Conservation (phyloP, 1,140 invertebrate genomes). For the Drosophila tropicalis region DNA sequence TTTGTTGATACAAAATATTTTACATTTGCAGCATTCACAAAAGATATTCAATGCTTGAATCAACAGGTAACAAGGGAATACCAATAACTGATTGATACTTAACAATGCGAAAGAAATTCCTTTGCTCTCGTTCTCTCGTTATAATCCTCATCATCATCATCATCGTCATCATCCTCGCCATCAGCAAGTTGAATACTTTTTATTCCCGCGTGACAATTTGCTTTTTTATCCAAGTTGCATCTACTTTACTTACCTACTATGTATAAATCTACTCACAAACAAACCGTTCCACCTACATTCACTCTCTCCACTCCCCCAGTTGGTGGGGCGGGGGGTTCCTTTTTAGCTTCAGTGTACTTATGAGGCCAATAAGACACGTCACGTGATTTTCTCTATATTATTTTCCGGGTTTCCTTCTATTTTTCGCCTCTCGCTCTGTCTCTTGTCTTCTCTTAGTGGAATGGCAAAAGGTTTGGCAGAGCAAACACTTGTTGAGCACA, state of each 20-base stretch:
- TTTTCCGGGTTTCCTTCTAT: slow-evolving; percentile 21
- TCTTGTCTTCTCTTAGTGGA: slow-evolving; percentile 39
- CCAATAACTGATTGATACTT: slow-evolving; percentile 53
- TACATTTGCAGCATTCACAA: not conserved
- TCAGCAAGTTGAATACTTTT: slow-evolving; percentile 49
- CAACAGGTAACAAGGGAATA: slow-evolving; percentile 51
- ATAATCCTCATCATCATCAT: not conserved
- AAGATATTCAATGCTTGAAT: not conserved
- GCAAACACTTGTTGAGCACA: slow-evolving; percentile 80
- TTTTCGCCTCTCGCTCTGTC: slow-evolving; percentile 2
- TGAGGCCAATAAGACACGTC: slow-evolving; percentile 80
- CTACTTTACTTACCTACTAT: slow-evolving; percentile 17
- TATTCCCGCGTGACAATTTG: slow-evolving; percentile 74
- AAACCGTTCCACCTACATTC: not conserved
- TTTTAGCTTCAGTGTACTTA: slow-evolving; percentile 40
- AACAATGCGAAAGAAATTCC: slow-evolving; percentile 29
- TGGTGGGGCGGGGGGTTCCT: not conserved
- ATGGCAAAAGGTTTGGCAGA: slow-evolving; percentile 65
- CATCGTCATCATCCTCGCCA: slow-evolving; percentile 23
- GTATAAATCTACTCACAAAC: not conserved
- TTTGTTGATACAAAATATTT: not conserved
- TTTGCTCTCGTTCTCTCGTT: not conserved
- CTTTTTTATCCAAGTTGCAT: slow-evolving; percentile 39
- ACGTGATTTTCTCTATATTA: slow-evolving; percentile 51
- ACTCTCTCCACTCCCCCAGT: not conserved